Evolutionary conservation across 2,888 invertebrate species (phyloP), one percentile per base, ranked within the genome.

Genomic region (Halictus quadricinctus): DNA sequence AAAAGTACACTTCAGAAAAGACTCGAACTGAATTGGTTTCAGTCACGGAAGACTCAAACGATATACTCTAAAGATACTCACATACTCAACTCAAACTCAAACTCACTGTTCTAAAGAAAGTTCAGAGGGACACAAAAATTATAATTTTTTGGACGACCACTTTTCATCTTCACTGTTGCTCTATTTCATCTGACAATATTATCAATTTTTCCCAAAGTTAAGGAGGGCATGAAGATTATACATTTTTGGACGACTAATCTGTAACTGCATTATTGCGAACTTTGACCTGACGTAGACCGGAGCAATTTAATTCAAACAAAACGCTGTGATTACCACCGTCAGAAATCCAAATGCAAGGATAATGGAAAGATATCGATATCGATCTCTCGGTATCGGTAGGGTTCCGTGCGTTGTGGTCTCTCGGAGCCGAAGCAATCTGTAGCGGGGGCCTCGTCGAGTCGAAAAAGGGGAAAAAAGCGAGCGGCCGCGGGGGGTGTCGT

Each of bases 391-490:
- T 29, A 29, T 29, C 18, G 3, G 15, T 3, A 3, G 58, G n/a
- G 18, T 25, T 2, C 8, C 0, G 64, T 29, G 64, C 29, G 13
- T 25, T 15, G 64, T 29, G 29, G 15, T 7, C 13, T 29, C 2
- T 64, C 29, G 64, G 7, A 18, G 29, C 29, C 29, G 18, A 64
- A 64, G 2, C 64, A 64, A 64, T 64, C 29, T 64, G 64, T 18
- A 29, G 18, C 64, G 15, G 29, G 18, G 18, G 41, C 69, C 69
- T 41, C 69, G 3, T 69, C 41, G 36, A 69, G 69, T 36, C 69
- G 36, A 41, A 69, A 69, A 69, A 69, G 36, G 12, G 69, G 69
- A 12, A 69, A 69, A 69, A 69, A 41, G 69, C 41, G 69, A 36
- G 21, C 4, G 21, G 4, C 10, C 36, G 36, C 41, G 41, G 36